Base-by-base conservation (phyloP, 2,888 invertebrate genomes). In the Ichneumoninae sp. region DNA sequence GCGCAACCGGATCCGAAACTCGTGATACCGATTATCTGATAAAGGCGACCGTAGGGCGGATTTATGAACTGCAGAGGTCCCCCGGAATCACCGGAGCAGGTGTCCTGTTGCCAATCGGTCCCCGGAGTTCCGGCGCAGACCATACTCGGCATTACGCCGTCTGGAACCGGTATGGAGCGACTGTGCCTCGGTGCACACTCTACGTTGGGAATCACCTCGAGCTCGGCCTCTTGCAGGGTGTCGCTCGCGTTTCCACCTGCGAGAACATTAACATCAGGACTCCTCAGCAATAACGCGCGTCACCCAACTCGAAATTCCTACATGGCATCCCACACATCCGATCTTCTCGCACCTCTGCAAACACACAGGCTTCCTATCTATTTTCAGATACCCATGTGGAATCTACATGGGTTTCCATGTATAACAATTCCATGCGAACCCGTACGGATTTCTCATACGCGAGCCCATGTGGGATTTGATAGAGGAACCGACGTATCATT, bases 121-220 rank as follows among this genome's bases (percentile, higher is more conserved):
- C 81, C 83, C 13, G 94, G 88, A 86, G 94, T 93, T 13, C 94
- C 95, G 19, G 94, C 95, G 86, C 95, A 95, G n/a, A 95, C 80
- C 94, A 95, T 94, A 19, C 90, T 92, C 8, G 92, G 89, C 8
- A 87, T 85, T 65, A 94, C 88, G 19, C 93, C 93, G 19, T 87
- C 75, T 8, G 92, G 91, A n/a, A 92, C 84, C 1, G 83, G 33
- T 13, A 33, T 40, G 0, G 89, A 88, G 22, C 83, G 83, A 57
- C 88, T 89, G 73, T 91, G 89, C 81, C 89, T 91, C 80, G 87
- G 87, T 0, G 90, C 78, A 86, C 94, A 94, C n/a, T 78, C 57
- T n/a, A 91, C 85, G 74, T 93, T 94, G 52, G 92, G 89, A 50
- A 94, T 88, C 33, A 94, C 70, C 84, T 92, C 89, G n/a, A 95